Conservation (phyloP, 35 echinoderm and acorn worm species). For the Eucidaris tribuloides region DNA sequence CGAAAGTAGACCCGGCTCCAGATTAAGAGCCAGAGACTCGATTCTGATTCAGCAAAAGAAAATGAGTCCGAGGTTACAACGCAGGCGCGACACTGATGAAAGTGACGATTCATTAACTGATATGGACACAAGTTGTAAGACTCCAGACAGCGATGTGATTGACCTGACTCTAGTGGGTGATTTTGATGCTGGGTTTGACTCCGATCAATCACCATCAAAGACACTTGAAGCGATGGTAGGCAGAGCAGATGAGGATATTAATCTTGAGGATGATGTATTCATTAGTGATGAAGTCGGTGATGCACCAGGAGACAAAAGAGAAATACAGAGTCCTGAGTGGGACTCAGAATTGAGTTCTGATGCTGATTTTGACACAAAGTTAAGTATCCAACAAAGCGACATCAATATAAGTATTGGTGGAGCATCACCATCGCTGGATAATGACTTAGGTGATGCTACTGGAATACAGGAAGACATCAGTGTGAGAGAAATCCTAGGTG, state of each 20-base stretch:
- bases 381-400: no score
- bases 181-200: constrained; percentile 24
- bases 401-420: no score
- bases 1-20: neutral
- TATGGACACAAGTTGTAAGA: neutral
- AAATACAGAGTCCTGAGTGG: neutral
- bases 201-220: neutral
- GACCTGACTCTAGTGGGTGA: constrained; percentile 29
- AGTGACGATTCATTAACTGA: constrained; percentile 1
- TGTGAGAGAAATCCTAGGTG: neutral
- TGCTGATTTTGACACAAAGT: no score
- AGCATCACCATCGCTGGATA: neutral
- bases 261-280: neutral
- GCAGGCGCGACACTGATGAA: neutral
- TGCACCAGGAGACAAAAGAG: neutral
- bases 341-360: neutral
- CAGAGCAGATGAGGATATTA: neutral
- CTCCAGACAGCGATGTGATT: constrained; percentile 38
- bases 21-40: neutral
- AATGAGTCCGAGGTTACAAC: neutral
- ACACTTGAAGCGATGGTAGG: neutral
- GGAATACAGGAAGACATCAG: neutral
- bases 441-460: constrained; percentile 27
- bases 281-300: neutral
- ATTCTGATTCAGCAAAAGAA: constrained; percentile 10